Conservation (phyloP, 2,888 invertebrate genomes). For the Nasonovia ribisnigri region DNA sequence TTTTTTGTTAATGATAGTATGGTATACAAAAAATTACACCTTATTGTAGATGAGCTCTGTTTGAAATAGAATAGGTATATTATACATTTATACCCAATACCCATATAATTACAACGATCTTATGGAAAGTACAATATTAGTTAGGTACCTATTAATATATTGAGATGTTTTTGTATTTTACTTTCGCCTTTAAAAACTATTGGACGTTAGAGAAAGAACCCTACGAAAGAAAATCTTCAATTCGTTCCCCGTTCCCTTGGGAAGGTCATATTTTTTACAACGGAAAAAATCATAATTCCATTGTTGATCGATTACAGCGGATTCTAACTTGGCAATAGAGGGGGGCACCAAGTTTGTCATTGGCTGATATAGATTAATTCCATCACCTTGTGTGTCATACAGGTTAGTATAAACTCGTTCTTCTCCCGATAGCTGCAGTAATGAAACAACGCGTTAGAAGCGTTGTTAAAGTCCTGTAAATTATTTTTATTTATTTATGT, state of each 20-base stretch:
- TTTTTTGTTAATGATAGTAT: not conserved
- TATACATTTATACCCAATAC: not conserved
- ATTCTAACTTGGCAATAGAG: constrained; percentile 39
- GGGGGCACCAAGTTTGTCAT: constrained; percentile 43
- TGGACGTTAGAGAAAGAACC: constrained; percentile 22
- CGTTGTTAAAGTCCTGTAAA: constrained; percentile 50
- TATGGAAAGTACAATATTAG: not conserved
- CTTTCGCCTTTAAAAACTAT: not conserved
- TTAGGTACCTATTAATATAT: not conserved
- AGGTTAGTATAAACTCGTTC: constrained; percentile 52
- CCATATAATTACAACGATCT: not conserved
- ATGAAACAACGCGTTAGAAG: constrained; percentile 22
- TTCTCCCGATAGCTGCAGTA: constrained; percentile 6
- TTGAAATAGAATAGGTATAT: not conserved
- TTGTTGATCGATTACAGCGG: constrained; percentile 40
- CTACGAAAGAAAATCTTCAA: constrained; percentile 17
- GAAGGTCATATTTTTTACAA: constrained; percentile 55
- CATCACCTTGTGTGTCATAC: constrained; percentile 46
- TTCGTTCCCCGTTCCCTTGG: constrained; percentile 57
- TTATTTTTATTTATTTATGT: constrained; percentile 47
- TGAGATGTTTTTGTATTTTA: constrained; percentile 18
- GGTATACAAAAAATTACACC: not conserved
- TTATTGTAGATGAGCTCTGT: not conserved
- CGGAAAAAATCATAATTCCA: constrained; percentile 36
- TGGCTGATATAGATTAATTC: constrained; percentile 55